Conservation (phyloP, 2,797 vertebrate species). For the Geotrypetes seraphini region DNA sequence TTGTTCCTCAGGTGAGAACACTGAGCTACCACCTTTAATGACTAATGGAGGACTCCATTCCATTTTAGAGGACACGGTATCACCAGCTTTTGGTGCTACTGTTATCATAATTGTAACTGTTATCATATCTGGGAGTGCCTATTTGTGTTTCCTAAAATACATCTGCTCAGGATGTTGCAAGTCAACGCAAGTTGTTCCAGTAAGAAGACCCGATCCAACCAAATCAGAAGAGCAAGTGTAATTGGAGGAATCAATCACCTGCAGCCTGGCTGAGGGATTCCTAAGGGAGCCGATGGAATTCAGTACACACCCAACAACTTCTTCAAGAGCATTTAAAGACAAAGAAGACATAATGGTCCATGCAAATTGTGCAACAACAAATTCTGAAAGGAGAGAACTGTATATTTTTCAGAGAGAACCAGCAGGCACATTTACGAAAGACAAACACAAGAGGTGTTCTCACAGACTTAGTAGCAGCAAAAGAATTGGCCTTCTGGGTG, state of each 20-base stretch:
- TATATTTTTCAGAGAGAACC: no score
- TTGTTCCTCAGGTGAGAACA: slow-evolving; percentile 11
- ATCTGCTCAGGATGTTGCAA: slow-evolving; percentile 54
- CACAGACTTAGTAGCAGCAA: no score
- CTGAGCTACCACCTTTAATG: slow-evolving; percentile 2
- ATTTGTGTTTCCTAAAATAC: slow-evolving; percentile 60
- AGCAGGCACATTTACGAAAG: no score
- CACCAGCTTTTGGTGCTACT: slow-evolving; percentile 45
- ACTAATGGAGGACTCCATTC: slow-evolving; percentile 29
- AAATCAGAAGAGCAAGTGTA: slow-evolving; percentile 55
- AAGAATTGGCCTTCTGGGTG: no score
- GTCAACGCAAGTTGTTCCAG: slow-evolving; percentile 42
- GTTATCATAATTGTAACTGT: slow-evolving; percentile 45
- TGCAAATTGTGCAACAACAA: no score
- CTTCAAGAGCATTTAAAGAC: no score
- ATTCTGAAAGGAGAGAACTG: no score
- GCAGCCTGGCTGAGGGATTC: no score
- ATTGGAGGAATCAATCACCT: background rate
- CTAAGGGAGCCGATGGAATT: no score
- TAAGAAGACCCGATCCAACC: slow-evolving; percentile 23
- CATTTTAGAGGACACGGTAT: slow-evolving; percentile 23
- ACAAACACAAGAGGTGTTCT: no score
- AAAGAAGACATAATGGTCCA: no score
- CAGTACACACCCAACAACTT: no score
- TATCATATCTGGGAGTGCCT: slow-evolving; percentile 38